Base-by-base conservation (phyloP, 1,140 invertebrate genomes). In the Drosophila eugracilis region DNA sequence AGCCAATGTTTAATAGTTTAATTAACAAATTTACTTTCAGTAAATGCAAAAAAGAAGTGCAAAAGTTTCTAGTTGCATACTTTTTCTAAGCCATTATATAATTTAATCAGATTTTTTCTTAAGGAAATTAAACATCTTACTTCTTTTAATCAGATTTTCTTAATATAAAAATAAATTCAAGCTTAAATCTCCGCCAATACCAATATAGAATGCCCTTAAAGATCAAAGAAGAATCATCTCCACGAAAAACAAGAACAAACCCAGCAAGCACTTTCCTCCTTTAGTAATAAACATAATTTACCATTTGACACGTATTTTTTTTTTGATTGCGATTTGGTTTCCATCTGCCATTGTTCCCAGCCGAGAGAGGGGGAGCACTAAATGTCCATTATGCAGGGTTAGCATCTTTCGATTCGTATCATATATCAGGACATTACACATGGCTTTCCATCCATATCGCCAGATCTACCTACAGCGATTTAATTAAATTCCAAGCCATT, bases 401-500 rank as follows among this genome's bases (percentile, higher is more conserved):
- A 39, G 47, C 65, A 67, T 69, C 28, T 26, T 53, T 67, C 37
- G 62, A 67, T 69, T 67, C 36, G 21, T 67, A 67, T 67, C 60
- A 42, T 45, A 62, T 36, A 62, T 65, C 57, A 36, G 15, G 55
- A 41, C 32, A 63, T 63, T 63, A 45, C 60, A 62, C 57, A 65
- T 47, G 55, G 60, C 37, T 62, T 45, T 47, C 26, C 5, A 12
- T 47, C 26, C 5, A 12, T 26, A 22, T 32, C 37, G 58, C 39
- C n/a, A n/a, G n/a, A 39, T 55, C 37, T 50, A 26, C 44, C 42
- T 39, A 48, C 47, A 42, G 53, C 44, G 52, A 85, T 73, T 85
- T 86, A 80, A 85, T 85, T 86, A 74, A 86, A 86, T 86, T 86
- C 74, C 77, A 71, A 80, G 44, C 77, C 81, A 86, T 86, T 86